Evolutionary conservation across 2,797 vertebrate genomes (phyloP).

Genomic region (Pangasius macronema): DNA sequence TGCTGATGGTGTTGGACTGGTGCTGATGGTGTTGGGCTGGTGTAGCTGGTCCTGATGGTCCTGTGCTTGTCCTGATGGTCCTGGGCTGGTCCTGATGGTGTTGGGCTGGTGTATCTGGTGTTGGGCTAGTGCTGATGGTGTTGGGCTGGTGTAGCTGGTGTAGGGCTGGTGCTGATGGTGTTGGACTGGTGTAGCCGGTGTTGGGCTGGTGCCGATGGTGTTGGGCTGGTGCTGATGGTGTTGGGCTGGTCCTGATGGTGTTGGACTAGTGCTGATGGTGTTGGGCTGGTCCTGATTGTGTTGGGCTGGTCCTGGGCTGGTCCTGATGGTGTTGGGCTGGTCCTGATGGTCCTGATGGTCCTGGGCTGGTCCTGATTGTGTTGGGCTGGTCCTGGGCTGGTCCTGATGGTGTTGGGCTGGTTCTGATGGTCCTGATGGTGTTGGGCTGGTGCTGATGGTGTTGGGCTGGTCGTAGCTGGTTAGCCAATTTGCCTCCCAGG

Average conservation of each 20-base stretch:
- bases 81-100: background rate
- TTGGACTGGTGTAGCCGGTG: background rate
- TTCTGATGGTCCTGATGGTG: background rate
- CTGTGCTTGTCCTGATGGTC: background rate
- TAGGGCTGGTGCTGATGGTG: background rate
- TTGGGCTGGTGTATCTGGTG: background rate
- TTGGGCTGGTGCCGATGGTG: background rate
- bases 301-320: background rate
- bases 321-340: too few relatives aligned
- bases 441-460: background rate
- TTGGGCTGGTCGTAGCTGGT: background rate
- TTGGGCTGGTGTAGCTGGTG: background rate
- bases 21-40: background rate
- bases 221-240: background rate
- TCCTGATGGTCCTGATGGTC: too few relatives aligned
- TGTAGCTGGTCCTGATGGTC: background rate
- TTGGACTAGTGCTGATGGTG: background rate
- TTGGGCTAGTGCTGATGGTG: background rate
- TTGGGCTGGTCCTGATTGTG: background rate
- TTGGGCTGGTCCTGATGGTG: too few relatives aligned
- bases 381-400: background rate
- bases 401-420: background rate
- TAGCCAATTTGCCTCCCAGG: background rate
- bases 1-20: background rate
- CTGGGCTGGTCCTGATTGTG: background rate